phyloP scores from a whole-genome alignment of 92 coral and sea anemone genomes.

The Blastomussa wellsi region DNA sequence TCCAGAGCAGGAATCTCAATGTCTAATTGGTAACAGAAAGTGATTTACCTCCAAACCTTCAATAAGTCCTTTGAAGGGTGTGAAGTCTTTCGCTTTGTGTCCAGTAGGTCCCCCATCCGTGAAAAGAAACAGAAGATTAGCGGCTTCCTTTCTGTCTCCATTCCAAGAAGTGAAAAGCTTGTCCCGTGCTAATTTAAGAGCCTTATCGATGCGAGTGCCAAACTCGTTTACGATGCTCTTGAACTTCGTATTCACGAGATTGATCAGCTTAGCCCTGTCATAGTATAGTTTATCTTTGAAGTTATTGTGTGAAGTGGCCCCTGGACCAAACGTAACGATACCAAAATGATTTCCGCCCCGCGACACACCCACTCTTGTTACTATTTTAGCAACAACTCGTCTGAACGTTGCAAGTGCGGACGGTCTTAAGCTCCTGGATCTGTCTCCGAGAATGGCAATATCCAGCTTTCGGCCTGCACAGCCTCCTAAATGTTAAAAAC shows the following conservation, averaged over 20 bases:
- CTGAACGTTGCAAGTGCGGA: neutral
- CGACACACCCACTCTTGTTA: neutral
- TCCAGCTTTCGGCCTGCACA: constrained; percentile 10
- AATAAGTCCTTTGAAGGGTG: neutral
- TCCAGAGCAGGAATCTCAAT: too few relatives aligned
- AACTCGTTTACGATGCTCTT: neutral
- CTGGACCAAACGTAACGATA: neutral
- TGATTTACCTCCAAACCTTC: neutral
- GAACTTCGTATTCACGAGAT: neutral
- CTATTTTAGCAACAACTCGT: neutral
- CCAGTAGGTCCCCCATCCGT: constrained; percentile 10
- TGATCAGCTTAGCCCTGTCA: neutral
- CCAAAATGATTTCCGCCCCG: neutral
- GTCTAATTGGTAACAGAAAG: neutral
- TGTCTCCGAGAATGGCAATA: constrained; percentile 23
- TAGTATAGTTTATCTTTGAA: neutral
- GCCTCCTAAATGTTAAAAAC: neutral
- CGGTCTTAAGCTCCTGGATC: constrained; percentile 1
- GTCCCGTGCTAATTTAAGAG: neutral
- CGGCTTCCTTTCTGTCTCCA: neutral
- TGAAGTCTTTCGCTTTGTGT: neutral
- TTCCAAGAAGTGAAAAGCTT: neutral
- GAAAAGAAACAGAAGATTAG: constrained; percentile 8
- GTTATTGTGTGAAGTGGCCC: neutral
- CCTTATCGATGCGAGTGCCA: constrained; percentile 13